Evolutionary conservation across 2,797 vertebrate genomes (phyloP).

Genomic region (Pelodytes ibericus): DNA sequence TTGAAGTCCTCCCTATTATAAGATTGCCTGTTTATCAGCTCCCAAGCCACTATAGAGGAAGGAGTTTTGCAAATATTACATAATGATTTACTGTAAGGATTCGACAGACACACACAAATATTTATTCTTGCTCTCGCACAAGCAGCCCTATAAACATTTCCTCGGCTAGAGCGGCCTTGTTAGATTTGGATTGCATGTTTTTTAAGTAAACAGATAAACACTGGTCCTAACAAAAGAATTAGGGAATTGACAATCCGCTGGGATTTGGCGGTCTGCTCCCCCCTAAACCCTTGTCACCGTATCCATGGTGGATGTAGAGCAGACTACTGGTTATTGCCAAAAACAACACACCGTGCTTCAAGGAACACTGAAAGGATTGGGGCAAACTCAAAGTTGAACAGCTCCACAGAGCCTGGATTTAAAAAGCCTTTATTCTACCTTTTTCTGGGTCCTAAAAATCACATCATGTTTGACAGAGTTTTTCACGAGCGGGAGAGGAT

Average conservation of each 20-base stretch:
- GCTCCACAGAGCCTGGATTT: not conserved
- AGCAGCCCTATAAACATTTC: not conserved
- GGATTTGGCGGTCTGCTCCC: not conserved
- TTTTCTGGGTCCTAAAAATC: not conserved
- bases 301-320: not conserved
- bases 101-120: not conserved
- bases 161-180: not conserved
- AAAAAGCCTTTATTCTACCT: not conserved
- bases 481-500: too few relatives aligned
- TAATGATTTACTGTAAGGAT: slow-evolving; percentile 7
- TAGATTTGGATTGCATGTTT: not conserved
- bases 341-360: not conserved
- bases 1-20: not conserved
- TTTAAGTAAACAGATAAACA: not conserved
- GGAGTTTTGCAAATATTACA: not conserved
- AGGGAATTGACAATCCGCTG: not conserved
- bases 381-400: not conserved
- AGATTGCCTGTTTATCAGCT: slow-evolving; percentile 20
- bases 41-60: not conserved
- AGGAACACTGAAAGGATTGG: not conserved
- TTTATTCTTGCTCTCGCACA: not conserved
- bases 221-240: not conserved
- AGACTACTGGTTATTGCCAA: not conserved
- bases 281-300: not conserved
- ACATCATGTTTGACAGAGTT: too few relatives aligned